Percentiles rank a stretch among this genome's conserved stretches.
phyloP scores from a whole-genome alignment of 2,888 invertebrate genomes.

The Autographa gamma region DNA sequence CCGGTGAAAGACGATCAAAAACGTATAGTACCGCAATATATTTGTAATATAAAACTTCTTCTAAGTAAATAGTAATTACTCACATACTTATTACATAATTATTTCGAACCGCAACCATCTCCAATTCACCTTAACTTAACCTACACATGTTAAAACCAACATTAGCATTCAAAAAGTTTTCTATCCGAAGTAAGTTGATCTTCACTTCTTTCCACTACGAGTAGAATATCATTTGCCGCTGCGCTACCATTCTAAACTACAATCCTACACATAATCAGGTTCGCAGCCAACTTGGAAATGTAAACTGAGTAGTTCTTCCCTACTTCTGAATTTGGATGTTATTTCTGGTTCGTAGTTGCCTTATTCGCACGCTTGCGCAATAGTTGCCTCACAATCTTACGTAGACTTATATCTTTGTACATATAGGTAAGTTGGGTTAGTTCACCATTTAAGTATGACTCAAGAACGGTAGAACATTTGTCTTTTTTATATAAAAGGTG shows the following conservation, averaged over 20 bases:
- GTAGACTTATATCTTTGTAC: too few relatives aligned
- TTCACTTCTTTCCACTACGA: conserved; percentile 36
- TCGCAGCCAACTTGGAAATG: conserved; percentile 24
- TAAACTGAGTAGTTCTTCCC: conserved; percentile 17
- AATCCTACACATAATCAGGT: conserved; percentile 40
- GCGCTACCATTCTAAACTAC: conserved; percentile 16
- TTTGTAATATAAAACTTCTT: too few relatives aligned
- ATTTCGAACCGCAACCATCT: conserved; percentile 25
- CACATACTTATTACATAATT: too few relatives aligned
- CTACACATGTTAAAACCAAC: conserved; percentile 31
- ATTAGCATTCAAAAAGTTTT: conserved; percentile 42
- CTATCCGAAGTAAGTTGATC: conserved; percentile 37
- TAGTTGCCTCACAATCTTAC: neutral
- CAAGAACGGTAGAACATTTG: too few relatives aligned
- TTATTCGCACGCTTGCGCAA: conserved; percentile 27
- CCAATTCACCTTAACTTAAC: conserved; percentile 24
- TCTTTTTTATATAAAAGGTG: too few relatives aligned
- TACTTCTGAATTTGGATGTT: conserved; percentile 23
- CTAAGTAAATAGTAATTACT: too few relatives aligned
- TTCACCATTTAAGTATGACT: too few relatives aligned
- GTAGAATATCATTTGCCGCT: conserved; percentile 37
- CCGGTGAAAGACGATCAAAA: too few relatives aligned
- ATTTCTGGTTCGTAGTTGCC: conserved; percentile 13
- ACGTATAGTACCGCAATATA: too few relatives aligned
- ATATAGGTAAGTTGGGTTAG: too few relatives aligned